phyloP scores from a whole-genome alignment of 2,113 vertebrate genomes.

The Zapus hudsonius region DNA sequence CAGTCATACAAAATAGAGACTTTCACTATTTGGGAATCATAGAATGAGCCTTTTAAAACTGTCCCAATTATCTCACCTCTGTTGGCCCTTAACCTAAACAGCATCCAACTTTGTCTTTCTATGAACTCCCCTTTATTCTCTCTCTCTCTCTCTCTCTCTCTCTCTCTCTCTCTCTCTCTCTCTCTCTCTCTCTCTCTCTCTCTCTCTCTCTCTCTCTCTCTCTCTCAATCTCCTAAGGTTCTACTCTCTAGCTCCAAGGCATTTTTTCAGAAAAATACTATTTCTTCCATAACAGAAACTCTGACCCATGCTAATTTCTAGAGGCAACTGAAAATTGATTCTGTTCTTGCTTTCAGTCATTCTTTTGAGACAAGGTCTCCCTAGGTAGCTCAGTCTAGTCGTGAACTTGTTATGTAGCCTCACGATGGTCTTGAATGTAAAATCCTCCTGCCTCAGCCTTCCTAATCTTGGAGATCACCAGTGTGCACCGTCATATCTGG shows the following conservation, averaged over 20 bases:
- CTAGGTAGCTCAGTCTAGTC: background rate
- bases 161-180: background rate
- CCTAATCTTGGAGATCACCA: too few relatives aligned
- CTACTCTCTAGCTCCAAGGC: background rate
- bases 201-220: too few relatives aligned
- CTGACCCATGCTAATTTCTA: background rate
- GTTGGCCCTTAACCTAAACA: background rate
- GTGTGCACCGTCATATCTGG: background rate
- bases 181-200: background rate
- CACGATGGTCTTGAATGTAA: background rate
- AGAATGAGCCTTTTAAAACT: background rate
- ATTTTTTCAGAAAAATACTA: slow-evolving; percentile 45
- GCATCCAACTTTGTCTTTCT: background rate
- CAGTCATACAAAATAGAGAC: background rate
- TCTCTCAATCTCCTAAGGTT: background rate
- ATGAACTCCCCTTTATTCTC: background rate
- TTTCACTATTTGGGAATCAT: background rate
- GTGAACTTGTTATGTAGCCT: background rate
- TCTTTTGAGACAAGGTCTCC: background rate
- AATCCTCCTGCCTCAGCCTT: background rate
- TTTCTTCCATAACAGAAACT: slow-evolving; percentile 17
- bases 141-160: background rate
- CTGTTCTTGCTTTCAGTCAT: background rate
- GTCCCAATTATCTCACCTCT: background rate
- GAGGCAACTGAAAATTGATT: slow-evolving; percentile 1